A percentile compares a stretch with the other conserved stretches of the same genome.
These are phyloP conservation scores for Thaumetopoea pityocampa DNA, from an alignment of 1,140 invertebrate species.

Conservation along the genomic window DNA sequence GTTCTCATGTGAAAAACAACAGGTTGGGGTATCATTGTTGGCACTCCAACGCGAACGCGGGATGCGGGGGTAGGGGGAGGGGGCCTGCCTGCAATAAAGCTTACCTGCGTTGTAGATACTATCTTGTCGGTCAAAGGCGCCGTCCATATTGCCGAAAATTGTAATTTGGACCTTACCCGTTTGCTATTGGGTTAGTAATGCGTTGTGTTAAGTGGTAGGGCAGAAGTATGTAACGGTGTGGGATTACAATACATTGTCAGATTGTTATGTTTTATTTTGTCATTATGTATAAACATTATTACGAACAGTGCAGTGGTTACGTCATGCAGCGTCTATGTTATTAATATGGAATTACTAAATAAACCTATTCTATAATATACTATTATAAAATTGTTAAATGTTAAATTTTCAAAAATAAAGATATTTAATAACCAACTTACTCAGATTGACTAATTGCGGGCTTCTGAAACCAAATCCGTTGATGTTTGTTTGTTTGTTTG, in stretches of 20 bases:
- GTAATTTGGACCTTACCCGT: slow-evolving; percentile 18
- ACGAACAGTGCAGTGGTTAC: slow-evolving; percentile 28
- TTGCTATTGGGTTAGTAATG: slow-evolving; percentile 11
- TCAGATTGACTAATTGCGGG: too few species aligned
- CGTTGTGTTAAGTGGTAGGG: background rate
- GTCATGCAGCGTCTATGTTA: background rate
- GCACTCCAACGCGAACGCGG: slow-evolving; percentile 12
- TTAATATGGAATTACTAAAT: too few species aligned
- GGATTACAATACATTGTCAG: slow-evolving; percentile 60
- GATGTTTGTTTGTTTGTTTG: too few species aligned
- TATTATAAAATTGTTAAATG: too few species aligned
- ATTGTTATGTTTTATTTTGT: slow-evolving; percentile 66
- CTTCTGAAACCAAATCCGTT: too few species aligned
- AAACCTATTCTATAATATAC: too few species aligned
- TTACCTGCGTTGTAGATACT: slow-evolving; percentile 67
- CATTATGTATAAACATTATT: slow-evolving; percentile 48
- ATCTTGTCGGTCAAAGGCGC: slow-evolving; percentile 62
- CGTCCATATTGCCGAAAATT: slow-evolving; percentile 20
- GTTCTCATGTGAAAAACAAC: slow-evolving; percentile 35
- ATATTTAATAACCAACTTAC: too few species aligned
- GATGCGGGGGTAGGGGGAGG: slow-evolving; percentile 17
- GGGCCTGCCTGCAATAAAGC: slow-evolving; percentile 58
- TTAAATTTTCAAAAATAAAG: too few species aligned
- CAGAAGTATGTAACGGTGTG: slow-evolving; percentile 52
- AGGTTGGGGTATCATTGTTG: slow-evolving; percentile 26